Evolutionary conservation across 2,797 vertebrate genomes (phyloP), one percentile per base, ranked within the genome.

Genomic region (Manis javanica): DNA sequence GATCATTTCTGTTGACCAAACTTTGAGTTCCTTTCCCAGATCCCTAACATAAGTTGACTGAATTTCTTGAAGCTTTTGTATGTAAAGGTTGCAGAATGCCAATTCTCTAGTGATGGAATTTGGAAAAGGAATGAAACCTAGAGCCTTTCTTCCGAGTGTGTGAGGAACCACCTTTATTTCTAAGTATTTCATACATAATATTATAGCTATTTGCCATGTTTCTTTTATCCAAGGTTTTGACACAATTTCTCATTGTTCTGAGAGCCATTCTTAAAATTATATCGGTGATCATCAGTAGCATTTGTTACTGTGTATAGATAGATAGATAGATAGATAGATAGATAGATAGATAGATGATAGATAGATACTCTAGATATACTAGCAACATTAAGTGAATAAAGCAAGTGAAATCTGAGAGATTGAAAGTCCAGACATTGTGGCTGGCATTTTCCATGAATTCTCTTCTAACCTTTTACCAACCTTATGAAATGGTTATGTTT

Each of bases 11-110:
- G 51, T 90, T 95, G 61, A 95, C 90, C 55, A 0, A 93, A 93
- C 55, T 95, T 96, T 90, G 91, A 84, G 51, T 96, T 97, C 64
- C 81, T 91, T 95, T 77, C 66, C 81, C 61, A 96, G 84, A 91
- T 93, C 74, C 63, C 84, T 93, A 75, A 95, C 72, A 92, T 78
- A 71, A 92, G 92, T 94, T 94, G 63, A 95, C 77, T 88, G 81
- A 88, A 96, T 95, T 94, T 66, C 87, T 55, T 39, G 15, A 93
- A 87, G 82, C 9, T 95, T 92, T 63, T 92, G 84, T 93, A 46
- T 82, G 63, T 78, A 95, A 95, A 93, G 95, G 34, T 87, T 94
- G 72, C 77, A 93, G 81, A 92, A 94, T 88, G 84, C 96, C 37
- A 91, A 39, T 92, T 98, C 93, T 87, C 71, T 72, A 90, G 59